Evolutionary conservation across 2,113 vertebrate genomes (phyloP).

Genomic region (Cyrtonyx montezumae): DNA sequence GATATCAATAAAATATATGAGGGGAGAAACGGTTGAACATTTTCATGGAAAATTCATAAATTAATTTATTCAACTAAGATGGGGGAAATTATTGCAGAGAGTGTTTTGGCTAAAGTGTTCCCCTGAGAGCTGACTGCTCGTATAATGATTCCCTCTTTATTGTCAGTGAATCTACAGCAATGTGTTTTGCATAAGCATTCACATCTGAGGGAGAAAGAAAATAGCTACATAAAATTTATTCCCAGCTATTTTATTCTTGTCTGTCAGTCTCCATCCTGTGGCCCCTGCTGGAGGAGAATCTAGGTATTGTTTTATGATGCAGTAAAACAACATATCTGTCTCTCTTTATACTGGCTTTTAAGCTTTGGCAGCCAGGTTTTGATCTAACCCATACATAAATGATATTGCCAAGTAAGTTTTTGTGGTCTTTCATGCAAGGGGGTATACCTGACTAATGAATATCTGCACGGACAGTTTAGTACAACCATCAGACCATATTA

Average conservation of each 20-base stretch:
- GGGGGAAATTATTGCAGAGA: conserved; percentile 57
- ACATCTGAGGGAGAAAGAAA: conserved; percentile 57
- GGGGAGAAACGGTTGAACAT: conserved; percentile 40
- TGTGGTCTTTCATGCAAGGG: not conserved
- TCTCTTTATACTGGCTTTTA: conserved; percentile 8
- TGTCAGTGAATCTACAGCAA: conserved; percentile 65
- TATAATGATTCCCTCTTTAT: conserved; percentile 70
- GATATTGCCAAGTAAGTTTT: not conserved
- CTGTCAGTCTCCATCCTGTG: conserved; percentile 38
- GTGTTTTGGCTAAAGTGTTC: conserved; percentile 68
- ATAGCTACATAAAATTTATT: conserved; percentile 67
- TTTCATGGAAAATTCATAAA: conserved; percentile 65
- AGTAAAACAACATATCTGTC: not conserved
- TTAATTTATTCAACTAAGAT: conserved; percentile 69
- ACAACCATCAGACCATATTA: not conserved
- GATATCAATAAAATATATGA: conserved; percentile 69
- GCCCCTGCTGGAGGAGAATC: not conserved
- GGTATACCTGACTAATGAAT: not conserved
- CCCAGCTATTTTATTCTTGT: conserved; percentile 50
- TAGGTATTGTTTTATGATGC: not conserved
- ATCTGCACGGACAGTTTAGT: not conserved
- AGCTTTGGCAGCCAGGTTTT: not conserved
- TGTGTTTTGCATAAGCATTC: conserved; percentile 71
- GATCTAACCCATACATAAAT: not conserved
- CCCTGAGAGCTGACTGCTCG: conserved; percentile 50